These are phyloP conservation scores for Shargacucullia verbasci DNA, from an alignment of 2,888 invertebrate species.

Conservation along the genomic window DNA sequence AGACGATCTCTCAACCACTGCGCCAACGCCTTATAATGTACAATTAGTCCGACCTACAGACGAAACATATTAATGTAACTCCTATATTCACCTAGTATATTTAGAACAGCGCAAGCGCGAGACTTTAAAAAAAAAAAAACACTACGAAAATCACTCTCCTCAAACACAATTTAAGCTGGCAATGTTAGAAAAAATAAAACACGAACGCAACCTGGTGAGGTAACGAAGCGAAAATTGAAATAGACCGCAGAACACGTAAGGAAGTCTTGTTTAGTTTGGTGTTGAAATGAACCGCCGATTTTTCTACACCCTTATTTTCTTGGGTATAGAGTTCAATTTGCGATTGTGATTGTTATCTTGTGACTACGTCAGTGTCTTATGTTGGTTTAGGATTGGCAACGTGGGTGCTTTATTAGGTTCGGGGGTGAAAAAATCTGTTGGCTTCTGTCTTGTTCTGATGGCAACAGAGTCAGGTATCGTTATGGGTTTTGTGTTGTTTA, in stretches of 20 bases:
- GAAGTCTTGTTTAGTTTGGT: conserved; percentile 63
- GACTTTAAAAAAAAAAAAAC: conserved; percentile 23
- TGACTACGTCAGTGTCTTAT: conserved; percentile 55
- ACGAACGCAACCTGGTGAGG: conserved; percentile 55
- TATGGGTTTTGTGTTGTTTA: neutral
- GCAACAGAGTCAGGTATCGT: conserved; percentile 7
- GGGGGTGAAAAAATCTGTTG: conserved; percentile 59
- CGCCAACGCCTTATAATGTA: too few species aligned
- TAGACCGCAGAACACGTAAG: conserved; percentile 66
- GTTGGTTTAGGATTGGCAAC: conserved; percentile 70
- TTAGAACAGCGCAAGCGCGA: neutral
- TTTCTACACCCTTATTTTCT: conserved; percentile 46
- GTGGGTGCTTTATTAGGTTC: conserved; percentile 61
- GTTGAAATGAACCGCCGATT: conserved; percentile 39
- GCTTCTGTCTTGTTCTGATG: conserved; percentile 30
- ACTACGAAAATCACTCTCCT: conserved; percentile 38
- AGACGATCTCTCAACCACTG: too few species aligned
- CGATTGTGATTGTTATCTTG: conserved; percentile 26
- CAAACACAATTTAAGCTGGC: conserved; percentile 43
- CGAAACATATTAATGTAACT: too few species aligned
- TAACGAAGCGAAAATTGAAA: conserved; percentile 74
- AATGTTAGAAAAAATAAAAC: conserved; percentile 59
- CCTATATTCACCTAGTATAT: too few species aligned
- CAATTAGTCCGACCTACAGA: too few species aligned
- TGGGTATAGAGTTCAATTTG: conserved; percentile 51